Conservation (phyloP, 1,140 invertebrate species). For the Zophobas atratus region DNA sequence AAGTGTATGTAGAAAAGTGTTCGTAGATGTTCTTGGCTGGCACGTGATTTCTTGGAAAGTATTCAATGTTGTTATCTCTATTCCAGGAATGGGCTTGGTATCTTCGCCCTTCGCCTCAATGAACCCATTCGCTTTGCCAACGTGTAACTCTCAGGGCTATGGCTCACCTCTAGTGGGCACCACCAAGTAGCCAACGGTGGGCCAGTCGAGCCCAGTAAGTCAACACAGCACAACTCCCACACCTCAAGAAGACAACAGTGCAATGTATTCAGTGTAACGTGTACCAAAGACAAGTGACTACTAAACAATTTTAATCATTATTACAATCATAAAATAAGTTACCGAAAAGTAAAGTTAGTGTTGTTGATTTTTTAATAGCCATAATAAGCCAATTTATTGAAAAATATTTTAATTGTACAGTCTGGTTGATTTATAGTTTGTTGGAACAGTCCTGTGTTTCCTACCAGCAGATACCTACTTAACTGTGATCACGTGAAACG, state of each 20-base stretch:
- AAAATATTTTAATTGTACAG: neutral
- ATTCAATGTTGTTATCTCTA: constrained; percentile 10
- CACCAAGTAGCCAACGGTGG: constrained; percentile 79
- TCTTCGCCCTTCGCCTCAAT: constrained; percentile 87
- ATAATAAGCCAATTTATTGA: neutral
- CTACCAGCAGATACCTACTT: constrained; percentile 52
- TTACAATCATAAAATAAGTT: constrained; percentile 40
- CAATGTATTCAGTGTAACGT: constrained; percentile 63
- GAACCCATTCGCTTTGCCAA: constrained; percentile 92
- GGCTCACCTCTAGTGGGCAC: constrained; percentile 87
- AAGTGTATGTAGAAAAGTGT: neutral
- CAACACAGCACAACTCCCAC: constrained; percentile 44
- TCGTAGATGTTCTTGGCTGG: neutral
- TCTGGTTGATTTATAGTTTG: constrained; percentile 16
- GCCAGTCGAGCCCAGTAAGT: constrained; percentile 37
- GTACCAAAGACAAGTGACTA: constrained; percentile 57
- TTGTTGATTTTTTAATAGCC: constrained; percentile 34
- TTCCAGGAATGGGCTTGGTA: constrained; percentile 81
- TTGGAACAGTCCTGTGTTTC: constrained; percentile 33
- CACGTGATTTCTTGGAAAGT: neutral
- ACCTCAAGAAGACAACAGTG: constrained; percentile 55
- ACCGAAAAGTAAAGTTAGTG: constrained; percentile 26
- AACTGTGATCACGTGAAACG: constrained; percentile 56
- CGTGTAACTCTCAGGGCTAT: constrained; percentile 89
- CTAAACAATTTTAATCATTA: constrained; percentile 29